Evolutionary conservation across 2,113 vertebrate species (phyloP), one percentile per base, ranked within the genome.

Genomic region (Hyla sarda): DNA sequence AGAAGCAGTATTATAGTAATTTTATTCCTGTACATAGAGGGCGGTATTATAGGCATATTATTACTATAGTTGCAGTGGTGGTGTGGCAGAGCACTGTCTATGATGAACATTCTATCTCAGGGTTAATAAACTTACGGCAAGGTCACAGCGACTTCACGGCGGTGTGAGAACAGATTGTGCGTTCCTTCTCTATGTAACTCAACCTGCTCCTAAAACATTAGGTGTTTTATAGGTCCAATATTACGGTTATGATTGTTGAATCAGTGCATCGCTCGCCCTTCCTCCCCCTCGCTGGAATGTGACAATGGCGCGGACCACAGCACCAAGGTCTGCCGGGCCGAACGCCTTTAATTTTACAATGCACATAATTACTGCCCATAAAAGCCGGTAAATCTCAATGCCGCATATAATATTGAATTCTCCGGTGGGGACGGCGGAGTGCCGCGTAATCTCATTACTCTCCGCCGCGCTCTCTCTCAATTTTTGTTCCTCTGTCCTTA

Each of bases 401-500:
- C 56, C n/a, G 75, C 48, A 52, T 71, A 32, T 14, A 45, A 85
- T 85, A 78, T 25, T 69, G 58, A 48, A 77, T 77, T 65, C 75
- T 30, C 4, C 28, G 65, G 37, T 28, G 56, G 30, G 58, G 56
- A 76, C 72, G 30, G 48, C 28, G 34, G 52, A 76, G 72, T 47
- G 54, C 34, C 3, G 34, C 11, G 23, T 47, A 60, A 62, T 75
- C 72, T 50, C 45, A 45, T 48, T 62, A 74, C 34, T 76, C 54
- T 37, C 12, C n/a, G 25, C 32, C 16, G 34, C 21, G 34, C 52
- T 84, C 52, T 73, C 47, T 41, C 50, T 69, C 34, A 5, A 32
- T 32, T 32, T 67, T 69, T 82, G 81, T 82, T 54, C 58, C 82
- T 87, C 67, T 54, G 86, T 80, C 87, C 58, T 41, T 2, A 85